A percentile compares a stretch with the other conserved stretches of the same genome.
Evolutionary conservation across 2,888 invertebrate species (phyloP).

Genomic region (Sipha maydis): DNA sequence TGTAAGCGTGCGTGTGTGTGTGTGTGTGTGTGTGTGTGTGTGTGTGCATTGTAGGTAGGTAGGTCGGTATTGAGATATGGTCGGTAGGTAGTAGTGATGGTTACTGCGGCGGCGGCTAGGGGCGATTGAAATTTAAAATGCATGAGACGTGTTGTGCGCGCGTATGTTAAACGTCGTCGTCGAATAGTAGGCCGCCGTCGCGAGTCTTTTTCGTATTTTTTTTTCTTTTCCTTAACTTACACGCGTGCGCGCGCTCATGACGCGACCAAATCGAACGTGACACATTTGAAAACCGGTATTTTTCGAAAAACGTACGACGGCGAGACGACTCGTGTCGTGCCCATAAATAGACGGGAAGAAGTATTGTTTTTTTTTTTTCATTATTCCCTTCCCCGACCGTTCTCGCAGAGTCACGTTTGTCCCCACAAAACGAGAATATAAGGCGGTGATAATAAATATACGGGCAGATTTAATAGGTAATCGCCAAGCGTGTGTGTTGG

Average conservation of each 20-base stretch:
- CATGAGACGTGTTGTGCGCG: conserved; percentile 18
- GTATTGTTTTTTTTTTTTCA: conserved; percentile 6
- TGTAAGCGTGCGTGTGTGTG: neutral
- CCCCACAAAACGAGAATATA: neutral
- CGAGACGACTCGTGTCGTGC: conserved; percentile 27
- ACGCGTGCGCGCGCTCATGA: neutral
- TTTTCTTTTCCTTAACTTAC: neutral
- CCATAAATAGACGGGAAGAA: conserved; percentile 9
- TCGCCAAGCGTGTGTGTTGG: neutral
- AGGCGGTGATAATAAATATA: neutral
- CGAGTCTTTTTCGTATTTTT: neutral
- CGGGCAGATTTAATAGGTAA: neutral
- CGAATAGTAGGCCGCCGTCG: neutral
- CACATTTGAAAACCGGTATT: conserved; percentile 51
- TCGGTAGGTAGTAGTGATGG: neutral
- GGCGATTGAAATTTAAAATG: conserved; percentile 48
- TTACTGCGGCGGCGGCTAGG: neutral
- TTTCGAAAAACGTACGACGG: conserved; percentile 34
- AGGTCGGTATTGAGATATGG: neutral
- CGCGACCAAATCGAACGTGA: conserved; percentile 36
- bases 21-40: neutral
- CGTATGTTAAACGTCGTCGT: neutral
- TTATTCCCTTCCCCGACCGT: neutral
- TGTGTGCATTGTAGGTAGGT: neutral
- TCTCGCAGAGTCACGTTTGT: neutral